Percentiles rank a stretch among this genome's conserved stretches.
phyloP scores from a whole-genome alignment of 2,113 vertebrate species.

The Megaceryle torquata region DNA sequence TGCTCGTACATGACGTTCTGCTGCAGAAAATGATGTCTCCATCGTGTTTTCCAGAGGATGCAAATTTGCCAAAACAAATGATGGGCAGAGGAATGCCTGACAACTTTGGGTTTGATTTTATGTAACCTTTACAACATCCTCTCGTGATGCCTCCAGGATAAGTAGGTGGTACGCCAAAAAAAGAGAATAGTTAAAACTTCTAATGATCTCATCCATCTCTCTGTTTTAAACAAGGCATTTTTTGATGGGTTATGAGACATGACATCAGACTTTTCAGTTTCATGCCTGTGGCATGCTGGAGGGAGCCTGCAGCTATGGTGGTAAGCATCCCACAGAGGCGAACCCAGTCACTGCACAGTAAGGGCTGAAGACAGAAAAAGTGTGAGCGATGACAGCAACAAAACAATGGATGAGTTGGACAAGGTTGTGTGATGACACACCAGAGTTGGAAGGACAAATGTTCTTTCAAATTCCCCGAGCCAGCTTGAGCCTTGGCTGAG shows the following conservation, averaged over 20 bases:
- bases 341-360: background rate
- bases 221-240: constrained; percentile 49
- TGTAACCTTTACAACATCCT: background rate
- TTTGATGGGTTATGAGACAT: constrained; percentile 58
- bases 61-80: constrained; percentile 13
- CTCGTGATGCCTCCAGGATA: constrained; percentile 29
- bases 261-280: constrained; percentile 64
- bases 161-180: constrained; percentile 33
- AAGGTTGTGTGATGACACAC: background rate
- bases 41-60: background rate
- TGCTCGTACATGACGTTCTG: rapidly evolving
- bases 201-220: constrained; percentile 63
- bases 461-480: background rate
- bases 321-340: background rate
- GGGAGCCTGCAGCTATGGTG: background rate
- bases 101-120: background rate
- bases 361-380: background rate
- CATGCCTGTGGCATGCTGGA: background rate
- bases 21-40: background rate
- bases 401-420: background rate
- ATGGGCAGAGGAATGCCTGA: constrained; percentile 12
- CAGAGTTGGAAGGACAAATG: background rate
- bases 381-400: background rate
- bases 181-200: constrained; percentile 11
- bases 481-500: background rate